phyloP scores from a whole-genome alignment of 2,797 vertebrate species.

The Halcyon smyrnensis region DNA sequence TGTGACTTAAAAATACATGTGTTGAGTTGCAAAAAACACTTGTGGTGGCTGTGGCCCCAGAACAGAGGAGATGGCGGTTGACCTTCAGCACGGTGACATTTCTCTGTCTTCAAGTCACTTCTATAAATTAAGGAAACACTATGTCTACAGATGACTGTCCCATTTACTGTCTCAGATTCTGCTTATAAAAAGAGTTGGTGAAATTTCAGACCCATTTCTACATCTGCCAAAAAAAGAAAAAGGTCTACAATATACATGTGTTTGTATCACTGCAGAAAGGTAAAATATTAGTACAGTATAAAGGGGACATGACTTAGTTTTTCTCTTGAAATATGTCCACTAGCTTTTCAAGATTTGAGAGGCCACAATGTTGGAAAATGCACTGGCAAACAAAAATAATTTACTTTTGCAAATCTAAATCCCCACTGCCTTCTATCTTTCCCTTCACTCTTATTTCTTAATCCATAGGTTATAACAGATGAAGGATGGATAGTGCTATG shows the following conservation, averaged over 20 bases:
- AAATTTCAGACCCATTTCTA: not conserved
- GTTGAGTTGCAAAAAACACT: not conserved
- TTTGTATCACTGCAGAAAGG: not conserved
- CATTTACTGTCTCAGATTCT: not conserved
- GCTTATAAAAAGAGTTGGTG: not conserved
- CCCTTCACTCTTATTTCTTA: not conserved
- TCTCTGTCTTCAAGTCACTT: not conserved
- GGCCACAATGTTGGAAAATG: not conserved
- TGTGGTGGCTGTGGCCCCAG: not conserved
- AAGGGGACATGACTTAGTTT: not conserved
- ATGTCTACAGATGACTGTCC: not conserved
- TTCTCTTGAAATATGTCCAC: not conserved
- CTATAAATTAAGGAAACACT: not conserved
- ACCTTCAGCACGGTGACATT: not conserved
- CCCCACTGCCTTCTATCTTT: not conserved
- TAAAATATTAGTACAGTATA: not conserved
- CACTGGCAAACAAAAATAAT: not conserved
- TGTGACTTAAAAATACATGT: not conserved
- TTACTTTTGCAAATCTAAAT: not conserved
- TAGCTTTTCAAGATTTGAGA: not conserved
- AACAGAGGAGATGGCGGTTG: not conserved
- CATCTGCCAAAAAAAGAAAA: not conserved
- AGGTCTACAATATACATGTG: not conserved
- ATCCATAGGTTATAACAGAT: not conserved
- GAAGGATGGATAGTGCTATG: not conserved